Evolutionary conservation across 2,888 invertebrate genomes (phyloP).

Genomic region (Ormyrus nitidulus): DNA sequence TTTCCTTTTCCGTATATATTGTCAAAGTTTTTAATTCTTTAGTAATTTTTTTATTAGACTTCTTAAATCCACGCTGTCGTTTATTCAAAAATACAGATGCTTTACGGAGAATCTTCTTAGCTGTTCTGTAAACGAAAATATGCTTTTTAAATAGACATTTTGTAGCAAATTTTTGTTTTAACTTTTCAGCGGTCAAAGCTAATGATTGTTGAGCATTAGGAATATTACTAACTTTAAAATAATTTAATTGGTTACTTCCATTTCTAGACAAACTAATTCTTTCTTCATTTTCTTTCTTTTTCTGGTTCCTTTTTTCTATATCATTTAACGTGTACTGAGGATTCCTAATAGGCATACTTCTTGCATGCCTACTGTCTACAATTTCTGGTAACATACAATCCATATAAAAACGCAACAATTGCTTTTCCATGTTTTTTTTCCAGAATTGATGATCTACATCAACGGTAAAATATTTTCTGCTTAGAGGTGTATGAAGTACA

Average conservation of each 20-base stretch:
- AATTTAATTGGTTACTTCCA: background rate
- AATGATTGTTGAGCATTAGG: no score
- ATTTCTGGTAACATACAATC: slow-evolving; percentile 62
- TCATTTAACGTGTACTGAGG: slow-evolving; percentile 1
- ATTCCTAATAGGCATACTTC: slow-evolving; percentile 51
- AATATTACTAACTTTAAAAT: background rate
- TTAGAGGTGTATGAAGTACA: slow-evolving; percentile 57
- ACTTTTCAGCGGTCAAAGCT: no score
- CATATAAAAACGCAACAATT: slow-evolving; percentile 56
- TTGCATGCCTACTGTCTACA: slow-evolving; percentile 56
- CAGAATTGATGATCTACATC: slow-evolving; percentile 59
- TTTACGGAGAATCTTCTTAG: background rate
- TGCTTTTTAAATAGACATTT: background rate
- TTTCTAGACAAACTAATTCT: background rate
- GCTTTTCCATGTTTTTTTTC: slow-evolving; percentile 54
- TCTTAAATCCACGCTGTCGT: no score
- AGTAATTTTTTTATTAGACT: background rate
- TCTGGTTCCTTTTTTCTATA: background rate
- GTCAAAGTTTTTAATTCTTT: background rate
- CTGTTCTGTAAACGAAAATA: background rate
- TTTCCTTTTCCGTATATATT: background rate
- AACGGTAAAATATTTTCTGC: slow-evolving; percentile 54
- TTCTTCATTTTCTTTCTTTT: background rate
- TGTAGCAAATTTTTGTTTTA: background rate
- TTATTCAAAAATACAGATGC: background rate